Evolutionary conservation across 2,797 vertebrate genomes (phyloP), one percentile per base, ranked within the genome.

Genomic region (Sebastes goodei): DNA sequence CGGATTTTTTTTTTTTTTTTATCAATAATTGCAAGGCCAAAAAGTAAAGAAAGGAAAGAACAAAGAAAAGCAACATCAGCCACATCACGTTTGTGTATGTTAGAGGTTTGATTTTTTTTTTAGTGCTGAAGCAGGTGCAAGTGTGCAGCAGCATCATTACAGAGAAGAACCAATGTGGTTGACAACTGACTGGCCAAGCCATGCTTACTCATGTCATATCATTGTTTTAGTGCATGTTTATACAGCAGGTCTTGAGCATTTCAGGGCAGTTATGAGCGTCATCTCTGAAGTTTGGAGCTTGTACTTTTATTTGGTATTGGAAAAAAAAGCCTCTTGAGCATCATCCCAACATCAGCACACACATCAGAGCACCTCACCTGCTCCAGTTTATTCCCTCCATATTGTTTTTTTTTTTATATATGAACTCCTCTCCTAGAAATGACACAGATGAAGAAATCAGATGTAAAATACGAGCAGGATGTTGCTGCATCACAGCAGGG

Each of bases 401-500:
- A 75, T 81, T 75, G 55, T 80, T 82, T 62, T 71, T 55, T 42
- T 38, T 38, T 15, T 38, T 15, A 1, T 46, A 46, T 74, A 60
- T 67, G 49, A 83, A 77, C 38, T 17, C 63, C 46, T 76, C 59
- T 76, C 32, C 52, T 62, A 29, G 59, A 88, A 64, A 83, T 74
- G 82, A 84, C 79, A 82, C 61, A 35, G 80, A 84, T 80, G 72
- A 79, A 86, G 75, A 84, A 64, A 73, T 78, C 75, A 42, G 60
- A 84, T 80, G 84, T 90, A 81, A 83, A 87, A 78, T 65, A 83
- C 70, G 85, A 63, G 46, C 67, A 88, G 80, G 74, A 74, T 88
- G 86, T 82, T 89, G 77, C 71, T 82, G 83, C 86, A 83, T 89
- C 90, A 86, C 86, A 86, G 89, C 88, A 78, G 84, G 87, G 79